phyloP scores from a whole-genome alignment of 2,797 vertebrate species.

The Gymnothorax reevesii region DNA sequence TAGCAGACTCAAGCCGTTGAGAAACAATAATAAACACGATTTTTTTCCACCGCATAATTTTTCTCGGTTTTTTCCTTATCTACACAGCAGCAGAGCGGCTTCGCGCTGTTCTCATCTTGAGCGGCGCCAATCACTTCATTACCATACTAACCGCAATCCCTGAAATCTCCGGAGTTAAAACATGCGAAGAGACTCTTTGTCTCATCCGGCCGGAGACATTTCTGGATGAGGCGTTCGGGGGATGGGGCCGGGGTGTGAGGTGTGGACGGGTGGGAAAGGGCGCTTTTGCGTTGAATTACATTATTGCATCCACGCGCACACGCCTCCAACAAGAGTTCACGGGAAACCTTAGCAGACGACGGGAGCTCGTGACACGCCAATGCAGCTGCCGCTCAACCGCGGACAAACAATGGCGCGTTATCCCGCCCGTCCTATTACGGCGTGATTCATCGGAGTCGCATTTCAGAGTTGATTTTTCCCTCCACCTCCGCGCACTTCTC shows the following conservation, averaged over 20 bases:
- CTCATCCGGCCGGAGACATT: background rate
- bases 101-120: constrained; percentile 64
- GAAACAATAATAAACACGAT: constrained; percentile 55
- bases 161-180: constrained; percentile 30
- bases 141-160: constrained; percentile 66
- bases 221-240: background rate
- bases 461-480: constrained; percentile 24
- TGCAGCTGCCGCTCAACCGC: constrained; percentile 51
- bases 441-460: constrained; percentile 48
- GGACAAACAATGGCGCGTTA: constrained; percentile 41
- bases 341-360: constrained; percentile 42
- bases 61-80: constrained; percentile 70
- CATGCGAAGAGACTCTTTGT: constrained; percentile 23
- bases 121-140: constrained; percentile 63
- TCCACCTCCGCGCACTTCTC: background rate
- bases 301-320: constrained; percentile 49
- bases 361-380: constrained; percentile 37
- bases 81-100: constrained; percentile 61
- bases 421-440: constrained; percentile 39
- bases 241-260: background rate
- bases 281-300: constrained; percentile 51
- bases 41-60: constrained; percentile 55
- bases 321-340: constrained; percentile 32
- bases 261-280: background rate
- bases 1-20: background rate